These are phyloP conservation scores for Petromus typicus DNA, from an alignment of 2,113 vertebrate species.

Conservation along the genomic window DNA sequence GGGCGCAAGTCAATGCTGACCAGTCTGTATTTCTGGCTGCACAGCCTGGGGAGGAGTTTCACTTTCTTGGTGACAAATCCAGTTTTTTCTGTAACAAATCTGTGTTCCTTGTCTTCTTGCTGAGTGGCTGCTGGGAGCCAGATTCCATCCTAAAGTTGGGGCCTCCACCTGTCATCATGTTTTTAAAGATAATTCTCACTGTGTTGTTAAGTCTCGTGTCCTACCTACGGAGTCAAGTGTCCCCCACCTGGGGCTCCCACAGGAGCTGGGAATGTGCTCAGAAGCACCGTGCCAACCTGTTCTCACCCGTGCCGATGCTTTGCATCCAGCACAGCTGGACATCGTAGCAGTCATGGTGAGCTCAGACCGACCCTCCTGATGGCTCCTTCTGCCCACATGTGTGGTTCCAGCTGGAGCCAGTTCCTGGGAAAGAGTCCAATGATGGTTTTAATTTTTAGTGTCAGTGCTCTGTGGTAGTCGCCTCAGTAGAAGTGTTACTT, in stretches of 20 bases:
- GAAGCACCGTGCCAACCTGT: accelerated
- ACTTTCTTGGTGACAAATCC: background rate
- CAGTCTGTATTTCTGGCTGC: background rate
- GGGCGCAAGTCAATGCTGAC: background rate
- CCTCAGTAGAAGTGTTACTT: background rate
- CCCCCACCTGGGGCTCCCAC: background rate
- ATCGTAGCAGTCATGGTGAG: background rate
- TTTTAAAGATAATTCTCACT: background rate
- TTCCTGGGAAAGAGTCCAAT: background rate
- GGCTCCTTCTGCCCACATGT: background rate
- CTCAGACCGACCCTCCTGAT: too few species aligned
- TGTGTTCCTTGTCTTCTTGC: background rate
- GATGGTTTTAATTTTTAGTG: background rate
- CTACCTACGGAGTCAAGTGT: background rate
- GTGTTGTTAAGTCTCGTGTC: background rate
- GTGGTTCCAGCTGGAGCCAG: background rate
- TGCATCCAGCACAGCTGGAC: background rate
- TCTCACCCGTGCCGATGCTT: background rate
- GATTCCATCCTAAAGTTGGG: background rate
- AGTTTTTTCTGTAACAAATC: background rate
- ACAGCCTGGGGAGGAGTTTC: background rate
- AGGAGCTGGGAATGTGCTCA: background rate
- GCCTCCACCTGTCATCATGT: background rate
- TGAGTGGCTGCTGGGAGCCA: background rate
- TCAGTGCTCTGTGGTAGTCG: background rate